These are phyloP conservation scores for Ophion costatus DNA, from an alignment of 2,888 invertebrate genomes.

Conservation along the genomic window DNA sequence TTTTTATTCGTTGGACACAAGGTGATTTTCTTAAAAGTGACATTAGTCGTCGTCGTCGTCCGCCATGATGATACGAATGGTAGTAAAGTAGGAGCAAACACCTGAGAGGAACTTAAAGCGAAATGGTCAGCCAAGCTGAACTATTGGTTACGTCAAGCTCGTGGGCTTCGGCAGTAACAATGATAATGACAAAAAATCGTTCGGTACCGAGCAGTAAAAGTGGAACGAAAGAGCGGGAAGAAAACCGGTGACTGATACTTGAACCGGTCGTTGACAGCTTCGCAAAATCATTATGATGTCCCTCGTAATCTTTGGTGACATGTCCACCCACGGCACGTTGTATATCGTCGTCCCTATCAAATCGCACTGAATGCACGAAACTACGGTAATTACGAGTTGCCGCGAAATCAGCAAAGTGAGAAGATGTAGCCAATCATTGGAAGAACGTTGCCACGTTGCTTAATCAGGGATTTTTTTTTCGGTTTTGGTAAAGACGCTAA, in stretches of 20 bases:
- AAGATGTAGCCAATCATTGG: too few species aligned
- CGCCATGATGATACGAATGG: conserved; percentile 22
- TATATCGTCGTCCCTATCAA: conserved; percentile 26
- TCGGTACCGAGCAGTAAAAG: conserved; percentile 50
- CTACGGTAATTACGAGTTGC: neutral
- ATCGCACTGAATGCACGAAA: conserved; percentile 3
- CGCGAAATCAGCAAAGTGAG: neutral
- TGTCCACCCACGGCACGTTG: conserved; percentile 14
- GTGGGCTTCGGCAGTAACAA: neutral
- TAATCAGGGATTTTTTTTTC: neutral
- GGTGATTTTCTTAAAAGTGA: neutral
- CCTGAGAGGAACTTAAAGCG: conserved; percentile 26
- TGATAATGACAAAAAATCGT: neutral
- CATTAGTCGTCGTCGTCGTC: neutral
- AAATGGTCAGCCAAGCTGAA: neutral
- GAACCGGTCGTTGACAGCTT: conserved; percentile 41
- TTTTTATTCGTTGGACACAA: neutral
- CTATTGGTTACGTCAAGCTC: neutral
- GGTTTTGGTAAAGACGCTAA: too few species aligned
- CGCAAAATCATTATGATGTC: conserved; percentile 13
- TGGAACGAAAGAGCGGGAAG: conserved; percentile 47
- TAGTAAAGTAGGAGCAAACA: conserved; percentile 34
- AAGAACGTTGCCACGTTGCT: too few species aligned
- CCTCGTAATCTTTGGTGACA: conserved; percentile 21
- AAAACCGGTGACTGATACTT: conserved; percentile 45